Evolutionary conservation across 2,113 vertebrate species (phyloP).

Genomic region (Aramus guarauna): DNA sequence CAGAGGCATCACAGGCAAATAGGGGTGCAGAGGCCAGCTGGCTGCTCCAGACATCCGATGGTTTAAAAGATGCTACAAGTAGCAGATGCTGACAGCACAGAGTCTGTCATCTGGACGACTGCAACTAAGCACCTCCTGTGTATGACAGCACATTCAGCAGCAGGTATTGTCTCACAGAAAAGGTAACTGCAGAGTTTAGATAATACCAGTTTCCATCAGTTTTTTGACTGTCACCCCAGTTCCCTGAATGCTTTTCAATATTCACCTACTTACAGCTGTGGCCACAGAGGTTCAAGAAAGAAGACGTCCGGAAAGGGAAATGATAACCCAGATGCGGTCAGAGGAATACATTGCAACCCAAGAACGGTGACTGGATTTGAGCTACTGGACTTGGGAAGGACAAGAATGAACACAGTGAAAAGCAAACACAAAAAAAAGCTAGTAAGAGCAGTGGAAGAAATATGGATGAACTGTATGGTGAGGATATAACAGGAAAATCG

Average conservation of each 20-base stretch:
- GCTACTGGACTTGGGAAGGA: not conserved
- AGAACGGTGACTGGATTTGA: not conserved
- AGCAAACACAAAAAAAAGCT: not conserved
- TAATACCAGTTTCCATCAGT: not conserved
- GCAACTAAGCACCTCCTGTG: not conserved
- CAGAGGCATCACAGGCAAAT: not conserved
- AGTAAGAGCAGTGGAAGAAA: not conserved
- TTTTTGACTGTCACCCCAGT: not conserved
- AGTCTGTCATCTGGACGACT: not conserved
- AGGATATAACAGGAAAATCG: not conserved
- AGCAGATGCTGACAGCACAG: not conserved
- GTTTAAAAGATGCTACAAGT: not conserved
- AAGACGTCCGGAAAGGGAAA: not conserved
- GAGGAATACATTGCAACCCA: not conserved
- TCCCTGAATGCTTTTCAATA: not conserved
- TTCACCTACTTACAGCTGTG: not conserved
- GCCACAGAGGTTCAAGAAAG: not conserved
- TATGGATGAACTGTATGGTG: not conserved
- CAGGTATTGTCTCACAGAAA: not conserved
- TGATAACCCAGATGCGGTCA: not conserved
- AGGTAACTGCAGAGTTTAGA: not conserved
- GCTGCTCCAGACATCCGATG: not conserved
- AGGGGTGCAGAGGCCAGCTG: not conserved
- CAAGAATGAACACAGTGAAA: not conserved
- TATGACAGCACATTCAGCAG: not conserved